Evolutionary conservation across 2,113 vertebrate species (phyloP).

Genomic region (Chaenocephalus aceratus): DNA sequence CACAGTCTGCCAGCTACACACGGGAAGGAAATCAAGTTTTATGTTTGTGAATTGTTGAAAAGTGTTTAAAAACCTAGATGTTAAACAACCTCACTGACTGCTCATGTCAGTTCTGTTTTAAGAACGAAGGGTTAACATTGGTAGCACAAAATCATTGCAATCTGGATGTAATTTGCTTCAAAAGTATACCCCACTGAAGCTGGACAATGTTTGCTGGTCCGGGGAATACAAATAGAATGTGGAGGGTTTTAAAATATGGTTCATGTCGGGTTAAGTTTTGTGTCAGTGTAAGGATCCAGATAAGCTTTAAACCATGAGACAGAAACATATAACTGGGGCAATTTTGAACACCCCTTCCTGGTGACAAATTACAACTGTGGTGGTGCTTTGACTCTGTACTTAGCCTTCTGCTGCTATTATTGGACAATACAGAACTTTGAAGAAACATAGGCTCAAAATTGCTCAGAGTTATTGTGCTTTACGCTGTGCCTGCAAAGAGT

Average conservation of each 20-base stretch:
- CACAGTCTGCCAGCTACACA: conserved; percentile 88
- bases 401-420: conserved; percentile 27
- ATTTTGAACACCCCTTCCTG: conserved; percentile 16
- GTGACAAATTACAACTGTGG: conserved; percentile 28
- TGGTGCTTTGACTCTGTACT: conserved; percentile 23
- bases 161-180: conserved; percentile 18
- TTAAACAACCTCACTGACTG: background rate
- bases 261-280: conserved; percentile 5
- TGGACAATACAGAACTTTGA: conserved; percentile 3
- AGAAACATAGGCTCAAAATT: background rate
- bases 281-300: conserved; percentile 15
- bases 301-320: conserved; percentile 24
- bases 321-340: conserved; percentile 25
- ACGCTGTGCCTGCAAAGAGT: conserved; percentile 15
- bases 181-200: conserved; percentile 62
- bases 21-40: background rate
- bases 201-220: conserved; percentile 14
- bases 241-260: conserved; percentile 6
- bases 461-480: background rate
- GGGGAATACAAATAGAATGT: conserved; percentile 51
- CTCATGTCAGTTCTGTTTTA: conserved; percentile 6
- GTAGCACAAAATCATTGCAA: conserved; percentile 41
- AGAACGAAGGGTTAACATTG: conserved; percentile 18
- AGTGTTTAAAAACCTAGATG: background rate
- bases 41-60: background rate